A percentile compares a stretch with the other conserved stretches of the same genome.
Evolutionary conservation across 2,113 vertebrate species (phyloP).

Genomic region (Setophaga kirtlandii): DNA sequence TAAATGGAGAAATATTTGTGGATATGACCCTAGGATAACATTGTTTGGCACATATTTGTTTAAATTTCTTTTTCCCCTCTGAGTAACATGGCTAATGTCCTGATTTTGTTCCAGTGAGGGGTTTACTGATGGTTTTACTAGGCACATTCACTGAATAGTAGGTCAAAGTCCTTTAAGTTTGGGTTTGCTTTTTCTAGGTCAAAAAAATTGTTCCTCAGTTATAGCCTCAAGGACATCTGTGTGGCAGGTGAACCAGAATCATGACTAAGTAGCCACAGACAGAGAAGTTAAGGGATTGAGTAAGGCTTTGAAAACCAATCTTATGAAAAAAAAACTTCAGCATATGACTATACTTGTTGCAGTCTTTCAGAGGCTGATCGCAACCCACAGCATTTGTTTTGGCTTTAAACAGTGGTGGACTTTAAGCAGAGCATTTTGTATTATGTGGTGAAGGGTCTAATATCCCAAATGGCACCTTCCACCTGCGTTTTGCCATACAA

Average conservation of each 20-base stretch:
- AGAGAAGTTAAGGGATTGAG: neutral
- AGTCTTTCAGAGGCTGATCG: neutral
- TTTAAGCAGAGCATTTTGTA: neutral
- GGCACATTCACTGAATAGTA: neutral
- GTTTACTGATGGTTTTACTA: neutral
- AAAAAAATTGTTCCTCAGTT: neutral
- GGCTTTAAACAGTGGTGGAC: neutral
- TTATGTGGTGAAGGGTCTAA: neutral
- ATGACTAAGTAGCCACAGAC: neutral
- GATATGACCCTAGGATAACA: neutral
- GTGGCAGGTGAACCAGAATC: neutral
- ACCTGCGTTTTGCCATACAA: neutral
- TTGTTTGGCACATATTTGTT: neutral
- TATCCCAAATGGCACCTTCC: neutral
- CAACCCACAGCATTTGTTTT: neutral
- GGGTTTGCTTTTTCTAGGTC: neutral
- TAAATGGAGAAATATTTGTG: neutral
- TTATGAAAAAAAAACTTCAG: neutral
- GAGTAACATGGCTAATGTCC: neutral
- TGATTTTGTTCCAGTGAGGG: neutral
- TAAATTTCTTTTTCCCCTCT: neutral
- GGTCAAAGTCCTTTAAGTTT: neutral
- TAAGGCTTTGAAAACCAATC: neutral
- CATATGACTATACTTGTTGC: neutral
- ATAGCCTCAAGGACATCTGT: neutral